Evolutionary conservation across 1,140 invertebrate species (phyloP).

Genomic region (Panulirus ornatus): DNA sequence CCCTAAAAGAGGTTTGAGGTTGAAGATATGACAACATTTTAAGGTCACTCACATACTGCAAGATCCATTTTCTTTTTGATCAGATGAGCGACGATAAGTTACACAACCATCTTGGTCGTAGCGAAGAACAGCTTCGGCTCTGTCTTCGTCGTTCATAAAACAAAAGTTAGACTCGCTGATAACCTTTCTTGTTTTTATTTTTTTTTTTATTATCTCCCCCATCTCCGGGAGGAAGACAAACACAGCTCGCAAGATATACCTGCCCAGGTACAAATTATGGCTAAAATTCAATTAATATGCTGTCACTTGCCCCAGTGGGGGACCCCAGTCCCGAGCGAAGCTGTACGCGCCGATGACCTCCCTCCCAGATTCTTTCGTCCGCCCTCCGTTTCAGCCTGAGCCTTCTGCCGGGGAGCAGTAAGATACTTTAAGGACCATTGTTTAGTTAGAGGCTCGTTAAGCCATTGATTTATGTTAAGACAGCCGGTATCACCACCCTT

Average conservation of each 20-base stretch:
- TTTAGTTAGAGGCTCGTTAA: constrained; percentile 62
- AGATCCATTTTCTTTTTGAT: too few species aligned
- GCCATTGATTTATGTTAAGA: constrained; percentile 72
- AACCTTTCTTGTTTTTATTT: neutral
- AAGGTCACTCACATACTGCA: too few species aligned
- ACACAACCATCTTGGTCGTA: neutral
- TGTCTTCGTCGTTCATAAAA: constrained; percentile 36
- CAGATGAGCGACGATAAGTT: neutral
- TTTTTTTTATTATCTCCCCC: constrained; percentile 52
- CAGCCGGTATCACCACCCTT: constrained; percentile 72
- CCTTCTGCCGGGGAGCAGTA: constrained; percentile 17
- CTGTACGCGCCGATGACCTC: neutral
- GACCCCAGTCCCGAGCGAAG: constrained; percentile 37
- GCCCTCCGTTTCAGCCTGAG: neutral
- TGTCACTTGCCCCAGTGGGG: constrained; percentile 70
- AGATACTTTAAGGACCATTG: neutral
- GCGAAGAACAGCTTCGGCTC: constrained; percentile 34
- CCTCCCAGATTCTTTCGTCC: constrained; percentile 40
- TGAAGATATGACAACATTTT: too few species aligned
- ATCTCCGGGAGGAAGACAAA: constrained; percentile 65
- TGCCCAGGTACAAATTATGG: constrained; percentile 71
- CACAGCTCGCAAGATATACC: constrained; percentile 68
- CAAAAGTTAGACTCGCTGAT: constrained; percentile 42
- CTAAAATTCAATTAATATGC: constrained; percentile 74
- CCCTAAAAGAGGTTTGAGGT: too few species aligned